Percentiles rank a stretch among this genome's conserved stretches.
These are phyloP conservation scores for Onychostruthus taczanowskii DNA, from an alignment of 2,113 vertebrate species.

Conservation along the genomic window DNA sequence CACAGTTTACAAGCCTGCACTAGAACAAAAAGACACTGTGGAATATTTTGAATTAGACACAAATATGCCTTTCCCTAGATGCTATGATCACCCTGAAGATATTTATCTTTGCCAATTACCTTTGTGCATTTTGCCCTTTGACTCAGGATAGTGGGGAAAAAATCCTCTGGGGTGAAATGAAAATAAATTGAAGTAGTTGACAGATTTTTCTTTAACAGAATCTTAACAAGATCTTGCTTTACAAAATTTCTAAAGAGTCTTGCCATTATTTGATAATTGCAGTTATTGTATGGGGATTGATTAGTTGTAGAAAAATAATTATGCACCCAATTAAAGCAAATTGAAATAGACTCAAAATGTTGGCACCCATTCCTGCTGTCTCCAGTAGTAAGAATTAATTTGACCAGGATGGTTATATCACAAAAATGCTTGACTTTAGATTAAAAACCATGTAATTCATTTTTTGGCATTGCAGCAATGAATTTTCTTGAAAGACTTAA, in stretches of 20 bases:
- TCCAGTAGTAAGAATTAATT: not conserved
- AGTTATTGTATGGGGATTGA: constrained; percentile 40
- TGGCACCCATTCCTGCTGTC: not conserved
- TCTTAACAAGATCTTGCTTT: constrained; percentile 22
- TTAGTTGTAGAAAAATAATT: constrained; percentile 48
- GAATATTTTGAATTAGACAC: not conserved
- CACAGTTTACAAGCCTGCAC: not conserved
- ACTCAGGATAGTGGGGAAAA: not conserved
- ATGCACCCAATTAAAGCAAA: constrained; percentile 39
- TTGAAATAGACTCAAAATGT: not conserved
- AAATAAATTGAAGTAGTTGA: not conserved
- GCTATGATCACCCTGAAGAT: not conserved
- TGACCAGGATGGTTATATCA: not conserved
- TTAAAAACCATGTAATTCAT: not conserved
- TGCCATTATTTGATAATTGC: constrained; percentile 35
- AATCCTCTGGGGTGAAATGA: not conserved
- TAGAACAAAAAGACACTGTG: not conserved
- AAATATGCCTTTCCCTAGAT: not conserved
- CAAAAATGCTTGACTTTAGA: not conserved
- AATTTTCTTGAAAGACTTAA: not conserved
- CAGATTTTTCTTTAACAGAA: not conserved
- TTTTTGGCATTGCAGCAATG: not conserved
- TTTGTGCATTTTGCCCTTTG: not conserved
- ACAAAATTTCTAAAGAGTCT: constrained; percentile 9
- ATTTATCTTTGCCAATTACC: not conserved